A percentile compares a stretch with the other conserved stretches of the same genome.
phyloP scores from a whole-genome alignment of 2,113 vertebrate species.

The Oostethus manadensis region DNA sequence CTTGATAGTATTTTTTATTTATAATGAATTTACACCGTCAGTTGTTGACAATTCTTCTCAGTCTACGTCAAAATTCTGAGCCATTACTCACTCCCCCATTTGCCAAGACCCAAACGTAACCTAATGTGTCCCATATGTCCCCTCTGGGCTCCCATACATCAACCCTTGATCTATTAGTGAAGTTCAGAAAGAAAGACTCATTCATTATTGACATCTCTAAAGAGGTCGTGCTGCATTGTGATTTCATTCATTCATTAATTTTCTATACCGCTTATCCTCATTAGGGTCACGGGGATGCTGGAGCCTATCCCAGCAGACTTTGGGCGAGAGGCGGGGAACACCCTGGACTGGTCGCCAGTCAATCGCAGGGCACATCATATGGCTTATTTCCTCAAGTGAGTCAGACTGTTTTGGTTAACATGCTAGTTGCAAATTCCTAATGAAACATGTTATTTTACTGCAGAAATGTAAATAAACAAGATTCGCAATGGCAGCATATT shows the following conservation, averaged over 20 bases:
- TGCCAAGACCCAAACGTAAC: conserved; percentile 37
- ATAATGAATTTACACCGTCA: conserved; percentile 18
- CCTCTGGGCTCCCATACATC: conserved; percentile 66
- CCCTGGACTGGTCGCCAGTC: too few relatives aligned
- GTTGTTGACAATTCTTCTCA: conserved; percentile 24
- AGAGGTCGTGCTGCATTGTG: conserved; percentile 28
- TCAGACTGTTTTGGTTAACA: conserved; percentile 51
- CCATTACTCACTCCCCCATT: conserved; percentile 48
- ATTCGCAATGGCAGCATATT: neutral
- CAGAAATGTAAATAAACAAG: conserved; percentile 2
- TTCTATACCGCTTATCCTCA: too few relatives aligned
- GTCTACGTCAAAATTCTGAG: conserved; percentile 38
- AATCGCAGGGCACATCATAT: too few relatives aligned
- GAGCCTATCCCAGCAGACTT: too few relatives aligned
- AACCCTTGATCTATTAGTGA: conserved; percentile 47
- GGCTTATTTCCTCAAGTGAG: conserved; percentile 47
- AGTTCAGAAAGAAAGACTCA: conserved; percentile 51
- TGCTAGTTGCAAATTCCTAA: conserved; percentile 30
- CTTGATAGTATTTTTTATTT: conserved; percentile 13
- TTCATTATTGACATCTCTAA: conserved; percentile 67
- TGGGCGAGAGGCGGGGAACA: too few relatives aligned
- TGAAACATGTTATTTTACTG: neutral
- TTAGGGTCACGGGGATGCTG: too few relatives aligned
- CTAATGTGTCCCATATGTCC: conserved; percentile 52
- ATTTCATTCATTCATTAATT: too few relatives aligned